Percentiles rank a stretch among this genome's conserved stretches.
These are phyloP conservation scores for Peromyscus attwateri DNA, from an alignment of 2,797 vertebrate genomes.

Conservation along the genomic window DNA sequence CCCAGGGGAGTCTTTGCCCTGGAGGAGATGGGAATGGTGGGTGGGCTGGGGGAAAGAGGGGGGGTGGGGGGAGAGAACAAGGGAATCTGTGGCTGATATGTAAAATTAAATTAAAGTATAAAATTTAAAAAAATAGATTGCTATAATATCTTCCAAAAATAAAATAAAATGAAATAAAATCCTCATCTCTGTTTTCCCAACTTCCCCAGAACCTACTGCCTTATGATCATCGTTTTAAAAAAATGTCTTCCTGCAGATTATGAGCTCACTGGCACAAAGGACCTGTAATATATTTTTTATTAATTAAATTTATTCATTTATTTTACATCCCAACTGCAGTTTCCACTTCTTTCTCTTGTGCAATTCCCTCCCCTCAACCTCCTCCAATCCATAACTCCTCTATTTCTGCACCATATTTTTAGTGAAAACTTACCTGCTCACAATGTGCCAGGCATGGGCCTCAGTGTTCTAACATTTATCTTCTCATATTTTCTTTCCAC, in stretches of 20 bases:
- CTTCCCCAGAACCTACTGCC: not conserved
- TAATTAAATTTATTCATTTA: not conserved
- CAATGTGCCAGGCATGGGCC: not conserved
- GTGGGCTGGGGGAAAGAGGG: no score
- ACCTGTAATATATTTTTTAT: not conserved
- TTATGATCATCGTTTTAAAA: not conserved
- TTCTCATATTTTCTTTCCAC: constrained; percentile 18
- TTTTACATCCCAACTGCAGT: not conserved
- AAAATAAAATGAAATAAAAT: no score
- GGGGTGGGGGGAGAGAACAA: no score
- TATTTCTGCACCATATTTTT: not conserved
- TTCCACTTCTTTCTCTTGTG: not conserved
- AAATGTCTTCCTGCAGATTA: not conserved
- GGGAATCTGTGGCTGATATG: no score
- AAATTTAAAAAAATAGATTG: no score
- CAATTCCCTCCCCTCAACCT: not conserved
- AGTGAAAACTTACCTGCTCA: not conserved
- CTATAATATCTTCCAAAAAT: no score
- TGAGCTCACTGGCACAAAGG: not conserved
- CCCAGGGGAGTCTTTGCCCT: no score
- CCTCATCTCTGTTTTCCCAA: not conserved
- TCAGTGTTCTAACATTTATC: not conserved
- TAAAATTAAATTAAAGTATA: no score
- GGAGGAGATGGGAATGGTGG: no score
- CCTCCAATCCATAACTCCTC: not conserved